Evolutionary conservation across 2,888 invertebrate species (phyloP), one percentile per base, ranked within the genome.

Genomic region (Standfussiana lucernea): DNA sequence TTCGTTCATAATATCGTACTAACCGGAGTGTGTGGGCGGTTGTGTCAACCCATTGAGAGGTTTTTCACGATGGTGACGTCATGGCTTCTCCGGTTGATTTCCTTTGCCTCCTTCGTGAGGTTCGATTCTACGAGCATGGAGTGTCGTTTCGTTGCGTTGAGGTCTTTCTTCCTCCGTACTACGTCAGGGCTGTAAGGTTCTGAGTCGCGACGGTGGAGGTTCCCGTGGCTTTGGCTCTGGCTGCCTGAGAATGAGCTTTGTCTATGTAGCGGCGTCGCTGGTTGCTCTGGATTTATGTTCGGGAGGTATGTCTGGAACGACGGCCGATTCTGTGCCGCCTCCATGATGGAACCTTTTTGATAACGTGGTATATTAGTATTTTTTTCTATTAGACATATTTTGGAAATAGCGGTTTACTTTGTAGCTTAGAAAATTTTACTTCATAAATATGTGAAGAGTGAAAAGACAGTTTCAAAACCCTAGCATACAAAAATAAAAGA

Each of bases 321-420:
- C 21, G 97, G 96, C 73, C 96, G 90, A 87, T 97, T 98, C 90
- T 98, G 98, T 21, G 98, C 97, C 10, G 97, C 98, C 90, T 98
- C 98, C 95, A 98, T 98, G 89, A 98, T 98, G 50, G 98, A 98
- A 89, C 97, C 98, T 93, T 79, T 83, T 79, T 64, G 35, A 65
- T 64, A 75, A 81, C 0, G 0, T 37, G 15, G 7, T 0, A 53
- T 1, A 24, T 77, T 42, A 81, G 8, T 65, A 15, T 59, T 21
- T 59, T 21, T 59, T 62, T 21, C 1, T 24, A 6, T 35, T 11
- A 8, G 21, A 35, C 61, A 61, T 47, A 11, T 61, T 56, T 7
- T 18, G 18, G 11, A 53, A 35, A 15, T 64, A 67, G 56, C 45
- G 1, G 37, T 47, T 59, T 45, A 56, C n/a, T 47, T 75, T 65